Evolutionary conservation across 2,888 invertebrate genomes (phyloP).

Genomic region (Temnothorax rugatulus): DNA sequence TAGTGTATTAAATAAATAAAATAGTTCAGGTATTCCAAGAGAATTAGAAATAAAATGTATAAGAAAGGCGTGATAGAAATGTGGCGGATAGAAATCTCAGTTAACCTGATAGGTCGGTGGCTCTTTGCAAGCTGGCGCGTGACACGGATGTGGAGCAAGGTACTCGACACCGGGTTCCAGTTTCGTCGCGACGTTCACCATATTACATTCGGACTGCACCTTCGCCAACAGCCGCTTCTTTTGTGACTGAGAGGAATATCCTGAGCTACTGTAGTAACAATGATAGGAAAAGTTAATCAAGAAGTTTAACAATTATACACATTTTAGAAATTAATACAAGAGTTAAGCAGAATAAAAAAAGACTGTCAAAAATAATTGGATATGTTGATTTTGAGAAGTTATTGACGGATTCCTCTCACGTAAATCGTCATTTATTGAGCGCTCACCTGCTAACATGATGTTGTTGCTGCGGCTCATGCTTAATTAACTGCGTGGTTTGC

Average conservation of each 20-base stretch:
- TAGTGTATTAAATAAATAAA: neutral
- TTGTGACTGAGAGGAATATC: conserved; percentile 91
- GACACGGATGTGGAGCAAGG: conserved; percentile 86
- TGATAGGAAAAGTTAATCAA: neutral
- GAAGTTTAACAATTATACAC: neutral
- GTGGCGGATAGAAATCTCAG: conserved; percentile 13
- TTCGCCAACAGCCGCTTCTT: conserved; percentile 96
- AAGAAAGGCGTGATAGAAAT: neutral
- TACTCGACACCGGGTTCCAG: conserved; percentile 88
- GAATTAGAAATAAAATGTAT: neutral
- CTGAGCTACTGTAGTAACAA: conserved; percentile 81
- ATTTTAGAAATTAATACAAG: neutral
- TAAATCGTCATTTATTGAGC: neutral
- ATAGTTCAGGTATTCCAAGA: neutral
- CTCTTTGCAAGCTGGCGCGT: conserved; percentile 87
- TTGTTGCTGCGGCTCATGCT: conserved; percentile 88
- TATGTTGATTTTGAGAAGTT: neutral
- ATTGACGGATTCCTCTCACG: neutral
- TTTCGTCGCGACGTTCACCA: conserved; percentile 88
- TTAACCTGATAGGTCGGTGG: conserved; percentile 85
- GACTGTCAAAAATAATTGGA: neutral
- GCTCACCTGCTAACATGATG: conserved; percentile 82
- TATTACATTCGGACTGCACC: conserved; percentile 92
- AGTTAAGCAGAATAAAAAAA: neutral
- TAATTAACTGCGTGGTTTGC: conserved; percentile 86